Percentiles rank a stretch among this genome's conserved stretches.
Evolutionary conservation across 1,140 invertebrate genomes (phyloP).

Genomic region (Aphelinus atriplicis): DNA sequence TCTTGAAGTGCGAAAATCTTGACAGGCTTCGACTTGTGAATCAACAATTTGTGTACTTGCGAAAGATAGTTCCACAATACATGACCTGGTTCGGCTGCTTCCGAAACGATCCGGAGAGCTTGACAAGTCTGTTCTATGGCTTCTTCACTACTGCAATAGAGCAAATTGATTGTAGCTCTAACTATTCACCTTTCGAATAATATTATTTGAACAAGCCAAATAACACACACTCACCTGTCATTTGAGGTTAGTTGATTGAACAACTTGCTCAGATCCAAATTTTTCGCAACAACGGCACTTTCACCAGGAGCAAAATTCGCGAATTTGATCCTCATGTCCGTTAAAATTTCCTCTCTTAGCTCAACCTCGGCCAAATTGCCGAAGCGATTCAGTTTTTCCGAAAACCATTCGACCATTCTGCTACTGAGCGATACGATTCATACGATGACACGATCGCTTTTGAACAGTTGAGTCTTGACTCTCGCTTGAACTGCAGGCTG

Average conservation of each 20-base stretch:
- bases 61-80: slow-evolving; percentile 59
- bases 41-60: slow-evolving; percentile 58
- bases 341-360: slow-evolving; percentile 48
- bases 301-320: slow-evolving; percentile 44
- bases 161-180: not conserved
- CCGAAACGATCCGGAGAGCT: slow-evolving; percentile 58
- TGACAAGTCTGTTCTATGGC: slow-evolving; percentile 58
- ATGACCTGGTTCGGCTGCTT: slow-evolving; percentile 54
- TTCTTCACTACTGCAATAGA: not conserved
- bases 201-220: not conserved
- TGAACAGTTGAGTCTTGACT: not conserved
- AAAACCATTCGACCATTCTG: slow-evolving; percentile 53
- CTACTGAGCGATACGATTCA: not conserved
- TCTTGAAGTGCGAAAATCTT: slow-evolving; percentile 58
- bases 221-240: slow-evolving; percentile 53
- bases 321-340: slow-evolving; percentile 57
- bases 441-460: slow-evolving; percentile 27
- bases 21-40: slow-evolving; percentile 55
- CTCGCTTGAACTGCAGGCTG: no score
- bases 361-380: slow-evolving; percentile 45
- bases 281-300: slow-evolving; percentile 45
- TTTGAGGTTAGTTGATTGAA: slow-evolving; percentile 58
- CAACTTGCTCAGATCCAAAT: slow-evolving; percentile 50
- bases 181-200: not conserved
- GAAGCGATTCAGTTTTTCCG: slow-evolving; percentile 46